Conservation (phyloP, 2,113 vertebrate genomes). For the Pelusios castaneus region DNA sequence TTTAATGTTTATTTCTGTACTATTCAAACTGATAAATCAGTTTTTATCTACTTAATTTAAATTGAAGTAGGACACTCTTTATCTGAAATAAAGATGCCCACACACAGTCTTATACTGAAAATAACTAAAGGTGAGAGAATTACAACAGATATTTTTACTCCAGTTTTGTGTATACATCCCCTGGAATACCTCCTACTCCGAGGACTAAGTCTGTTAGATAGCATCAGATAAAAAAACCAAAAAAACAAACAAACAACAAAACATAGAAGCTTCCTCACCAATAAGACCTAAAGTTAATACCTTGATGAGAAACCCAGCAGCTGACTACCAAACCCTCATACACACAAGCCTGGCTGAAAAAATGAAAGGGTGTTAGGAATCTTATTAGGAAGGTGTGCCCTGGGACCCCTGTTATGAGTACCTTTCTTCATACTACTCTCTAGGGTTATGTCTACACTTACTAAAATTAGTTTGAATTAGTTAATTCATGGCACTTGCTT, state of each 20-base stretch:
- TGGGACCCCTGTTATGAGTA: neutral
- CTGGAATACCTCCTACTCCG: neutral
- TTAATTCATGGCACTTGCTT: no score
- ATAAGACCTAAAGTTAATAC: neutral
- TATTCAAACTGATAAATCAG: neutral
- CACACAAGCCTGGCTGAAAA: neutral
- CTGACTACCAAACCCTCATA: neutral
- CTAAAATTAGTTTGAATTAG: no score
- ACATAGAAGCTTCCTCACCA: no score
- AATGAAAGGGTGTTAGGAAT: neutral
- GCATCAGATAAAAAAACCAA: neutral
- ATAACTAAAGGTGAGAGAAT: neutral
- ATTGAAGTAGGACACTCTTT: neutral
- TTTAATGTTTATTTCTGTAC: neutral
- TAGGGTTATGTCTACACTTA: no score
- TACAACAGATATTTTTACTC: neutral
- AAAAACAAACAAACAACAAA: no score
- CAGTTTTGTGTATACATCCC: neutral
- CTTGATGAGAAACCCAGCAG: neutral
- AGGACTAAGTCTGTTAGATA: accelerated
- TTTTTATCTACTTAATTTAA: neutral
- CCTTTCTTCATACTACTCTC: neutral
- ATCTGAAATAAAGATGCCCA: neutral
- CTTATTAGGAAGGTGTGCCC: no score
- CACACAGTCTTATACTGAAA: neutral